Conservation (phyloP, 2,888 invertebrate genomes). For the Acronicta alni region DNA sequence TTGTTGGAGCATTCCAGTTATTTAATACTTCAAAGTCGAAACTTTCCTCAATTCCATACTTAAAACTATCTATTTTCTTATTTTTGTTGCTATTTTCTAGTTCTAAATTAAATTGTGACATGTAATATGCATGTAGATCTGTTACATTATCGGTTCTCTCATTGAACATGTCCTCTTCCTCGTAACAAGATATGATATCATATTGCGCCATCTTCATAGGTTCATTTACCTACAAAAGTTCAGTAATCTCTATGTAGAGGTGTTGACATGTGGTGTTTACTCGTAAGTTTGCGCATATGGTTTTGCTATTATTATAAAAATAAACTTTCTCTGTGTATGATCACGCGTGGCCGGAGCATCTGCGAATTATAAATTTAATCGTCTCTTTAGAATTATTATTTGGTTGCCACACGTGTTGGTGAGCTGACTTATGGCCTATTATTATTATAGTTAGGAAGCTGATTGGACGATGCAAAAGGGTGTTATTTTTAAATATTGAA, state of each 20-base stretch:
- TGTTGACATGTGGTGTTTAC: constrained; percentile 84
- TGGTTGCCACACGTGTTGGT: constrained; percentile 74
- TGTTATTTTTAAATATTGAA: constrained; percentile 51
- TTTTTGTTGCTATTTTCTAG: constrained; percentile 79
- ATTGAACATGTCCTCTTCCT: constrained; percentile 78
- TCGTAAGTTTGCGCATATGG: constrained; percentile 79
- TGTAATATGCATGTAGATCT: constrained; percentile 86
- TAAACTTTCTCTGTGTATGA: constrained; percentile 86
- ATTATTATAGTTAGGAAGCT: constrained; percentile 56
- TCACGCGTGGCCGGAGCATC: constrained; percentile 84
- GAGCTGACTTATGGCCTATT: constrained; percentile 56
- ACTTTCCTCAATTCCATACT: constrained; percentile 81
- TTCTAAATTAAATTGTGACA: constrained; percentile 86
- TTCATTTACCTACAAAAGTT: constrained; percentile 83
- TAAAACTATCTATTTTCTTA: constrained; percentile 76
- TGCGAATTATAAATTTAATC: constrained; percentile 86
- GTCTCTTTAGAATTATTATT: constrained; percentile 79
- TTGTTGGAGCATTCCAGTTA: constrained; percentile 68
- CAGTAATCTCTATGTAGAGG: constrained; percentile 80
- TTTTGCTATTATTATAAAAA: constrained; percentile 88
- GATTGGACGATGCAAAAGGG: constrained; percentile 35
- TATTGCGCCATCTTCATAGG: constrained; percentile 82
- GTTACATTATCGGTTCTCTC: constrained; percentile 77
- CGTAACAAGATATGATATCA: constrained; percentile 80
- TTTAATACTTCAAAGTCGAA: constrained; percentile 84